Conservation (phyloP, 2,888 invertebrate genomes). For the Galerucella nymphaeae region DNA sequence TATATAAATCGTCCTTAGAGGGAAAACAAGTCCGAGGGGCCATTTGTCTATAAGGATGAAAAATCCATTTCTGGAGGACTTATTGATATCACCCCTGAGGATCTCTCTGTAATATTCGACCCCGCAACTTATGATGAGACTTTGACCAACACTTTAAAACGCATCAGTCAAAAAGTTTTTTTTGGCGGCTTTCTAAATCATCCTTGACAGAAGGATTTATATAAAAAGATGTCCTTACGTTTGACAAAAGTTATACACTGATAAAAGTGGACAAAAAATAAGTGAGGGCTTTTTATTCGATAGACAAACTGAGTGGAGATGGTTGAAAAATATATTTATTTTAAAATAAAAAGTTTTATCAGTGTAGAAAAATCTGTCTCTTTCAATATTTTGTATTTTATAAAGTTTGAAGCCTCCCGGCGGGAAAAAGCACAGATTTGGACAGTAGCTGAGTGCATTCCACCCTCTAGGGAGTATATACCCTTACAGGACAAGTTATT, state of each 20-base stretch:
- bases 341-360: conserved; percentile 27
- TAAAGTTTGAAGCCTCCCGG: conserved; percentile 59
- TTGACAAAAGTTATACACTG: conserved; percentile 18
- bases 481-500: conserved; percentile 58
- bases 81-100: conserved; percentile 66
- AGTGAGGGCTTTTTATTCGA: too few relatives aligned
- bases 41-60: conserved; percentile 65
- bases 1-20: conserved; percentile 52
- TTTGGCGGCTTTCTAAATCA: conserved; percentile 36
- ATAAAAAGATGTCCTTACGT: conserved; percentile 19
- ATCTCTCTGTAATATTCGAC: conserved; percentile 59
- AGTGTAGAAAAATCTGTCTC: conserved; percentile 54
- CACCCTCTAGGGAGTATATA: conserved; percentile 55
- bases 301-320: not conserved
- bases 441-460: conserved; percentile 62
- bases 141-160: conserved; percentile 61
- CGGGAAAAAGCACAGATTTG: conserved; percentile 61
- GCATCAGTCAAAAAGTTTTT: conserved; percentile 59
- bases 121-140: conserved; percentile 60
- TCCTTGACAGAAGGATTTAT: conserved; percentile 20
- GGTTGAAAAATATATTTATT: not conserved
- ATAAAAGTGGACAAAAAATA: conserved; percentile 1
- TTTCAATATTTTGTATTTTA: conserved; percentile 60
- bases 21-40: conserved; percentile 61
- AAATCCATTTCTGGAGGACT: conserved; percentile 67